These are phyloP conservation scores for Rafetus swinhoei DNA, from an alignment of 2,113 vertebrate genomes.

Conservation along the genomic window DNA sequence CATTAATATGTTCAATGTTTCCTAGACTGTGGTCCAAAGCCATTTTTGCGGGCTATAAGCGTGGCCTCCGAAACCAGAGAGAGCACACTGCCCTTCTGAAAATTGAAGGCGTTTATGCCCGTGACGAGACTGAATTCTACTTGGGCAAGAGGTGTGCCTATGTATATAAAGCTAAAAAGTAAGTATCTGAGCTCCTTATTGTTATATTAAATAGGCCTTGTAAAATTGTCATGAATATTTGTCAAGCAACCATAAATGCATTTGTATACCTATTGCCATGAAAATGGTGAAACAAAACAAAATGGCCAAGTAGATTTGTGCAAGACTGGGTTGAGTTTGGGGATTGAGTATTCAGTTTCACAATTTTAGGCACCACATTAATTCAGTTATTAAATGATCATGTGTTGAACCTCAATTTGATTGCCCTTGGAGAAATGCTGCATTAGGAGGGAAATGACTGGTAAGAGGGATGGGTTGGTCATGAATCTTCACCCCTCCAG, in stretches of 20 bases:
- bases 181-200: slow-evolving; percentile 55
- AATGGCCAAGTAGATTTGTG: neutral
- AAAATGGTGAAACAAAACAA: rapidly evolving
- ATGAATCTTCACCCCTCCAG: neutral
- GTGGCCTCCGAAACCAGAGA: slow-evolving; percentile 96
- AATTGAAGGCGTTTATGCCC: slow-evolving; percentile 94
- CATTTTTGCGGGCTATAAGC: slow-evolving; percentile 96
- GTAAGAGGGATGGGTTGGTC: neutral
- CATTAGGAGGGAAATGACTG: neutral
- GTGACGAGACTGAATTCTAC: slow-evolving; percentile 94
- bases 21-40: slow-evolving; percentile 96
- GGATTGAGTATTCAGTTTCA: neutral
- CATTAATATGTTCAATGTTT: neutral
- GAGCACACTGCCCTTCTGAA: slow-evolving; percentile 97
- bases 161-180: slow-evolving; percentile 99
- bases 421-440: rapidly evolving
- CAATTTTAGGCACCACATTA: neutral
- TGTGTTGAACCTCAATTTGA: neutral
- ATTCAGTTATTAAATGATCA: neutral
- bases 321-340: neutral
- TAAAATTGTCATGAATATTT: neutral
- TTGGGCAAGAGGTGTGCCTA: slow-evolving; percentile 97
- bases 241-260: neutral
- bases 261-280: neutral
- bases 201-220: neutral